These are phyloP conservation scores for Drosophila incognita DNA, from an alignment of 2,888 invertebrate genomes.

Conservation along the genomic window DNA sequence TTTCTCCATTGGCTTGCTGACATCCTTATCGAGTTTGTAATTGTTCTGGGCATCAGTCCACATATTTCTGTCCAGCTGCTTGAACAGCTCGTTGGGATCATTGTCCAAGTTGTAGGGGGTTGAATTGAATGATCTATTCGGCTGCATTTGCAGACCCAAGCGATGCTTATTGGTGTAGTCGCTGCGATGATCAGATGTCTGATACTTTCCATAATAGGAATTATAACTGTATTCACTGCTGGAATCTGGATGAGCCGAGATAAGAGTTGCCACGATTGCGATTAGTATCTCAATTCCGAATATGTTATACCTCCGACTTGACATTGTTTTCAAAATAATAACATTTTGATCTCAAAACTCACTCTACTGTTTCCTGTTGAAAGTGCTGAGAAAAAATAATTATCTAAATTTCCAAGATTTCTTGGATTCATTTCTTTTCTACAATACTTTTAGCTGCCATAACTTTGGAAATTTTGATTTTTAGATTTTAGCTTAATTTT, in stretches of 20 bases:
- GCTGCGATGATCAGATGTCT: not conserved
- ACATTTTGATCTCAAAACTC: not conserved
- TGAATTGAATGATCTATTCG: slow-evolving; percentile 1
- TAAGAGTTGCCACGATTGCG: slow-evolving; percentile 30
- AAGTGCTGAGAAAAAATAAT: not conserved
- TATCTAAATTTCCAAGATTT: not conserved
- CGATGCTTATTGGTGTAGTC: not conserved
- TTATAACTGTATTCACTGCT: slow-evolving; percentile 1
- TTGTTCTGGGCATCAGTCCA: not conserved
- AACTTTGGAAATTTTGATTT: not conserved
- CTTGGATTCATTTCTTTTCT: too few relatives aligned
- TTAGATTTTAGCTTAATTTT: not conserved
- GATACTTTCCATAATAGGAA: slow-evolving; percentile 3
- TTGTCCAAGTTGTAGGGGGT: not conserved
- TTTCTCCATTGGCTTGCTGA: not conserved
- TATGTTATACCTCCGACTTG: slow-evolving; percentile 38
- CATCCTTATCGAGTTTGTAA: not conserved
- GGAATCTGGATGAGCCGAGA: slow-evolving; percentile 9
- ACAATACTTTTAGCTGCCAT: not conserved
- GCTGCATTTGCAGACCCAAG: not conserved
- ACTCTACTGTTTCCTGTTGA: not conserved
- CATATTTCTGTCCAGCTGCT: slow-evolving; percentile 23
- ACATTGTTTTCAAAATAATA: slow-evolving; percentile 54
- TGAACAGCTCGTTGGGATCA: slow-evolving; percentile 23
- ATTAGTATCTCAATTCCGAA: slow-evolving; percentile 35